A percentile compares a stretch with the other conserved stretches of the same genome.
Evolutionary conservation across 2,888 invertebrate species (phyloP).

Genomic region (Anoplius nigerrimus): DNA sequence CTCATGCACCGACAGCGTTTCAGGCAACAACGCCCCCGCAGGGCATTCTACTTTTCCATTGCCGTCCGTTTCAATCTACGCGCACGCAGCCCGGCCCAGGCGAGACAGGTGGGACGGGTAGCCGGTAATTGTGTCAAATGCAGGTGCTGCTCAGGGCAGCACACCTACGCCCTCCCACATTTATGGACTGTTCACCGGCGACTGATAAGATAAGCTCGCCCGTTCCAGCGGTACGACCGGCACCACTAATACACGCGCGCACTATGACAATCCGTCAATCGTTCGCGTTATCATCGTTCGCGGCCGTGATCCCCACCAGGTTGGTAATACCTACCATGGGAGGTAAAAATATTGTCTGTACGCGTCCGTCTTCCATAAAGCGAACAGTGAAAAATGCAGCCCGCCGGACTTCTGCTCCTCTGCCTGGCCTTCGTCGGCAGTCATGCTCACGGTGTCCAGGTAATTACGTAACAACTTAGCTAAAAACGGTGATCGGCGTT

Average conservation of each 20-base stretch:
- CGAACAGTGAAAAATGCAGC: conserved; percentile 36
- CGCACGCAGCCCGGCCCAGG: too few species aligned
- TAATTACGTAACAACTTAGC: conserved; percentile 19
- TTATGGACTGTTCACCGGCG: conserved; percentile 1
- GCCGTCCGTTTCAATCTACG: too few species aligned
- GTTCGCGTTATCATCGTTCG: background rate
- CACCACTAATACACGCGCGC: conserved; percentile 23
- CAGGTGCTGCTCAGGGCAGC: background rate
- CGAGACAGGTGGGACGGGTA: background rate
- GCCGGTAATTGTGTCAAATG: conserved; percentile 3
- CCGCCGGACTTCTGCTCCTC: conserved; percentile 16
- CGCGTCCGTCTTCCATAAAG: conserved; percentile 11
- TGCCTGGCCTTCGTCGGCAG: conserved; percentile 14
- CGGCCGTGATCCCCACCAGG: background rate
- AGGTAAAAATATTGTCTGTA: conserved; percentile 20
- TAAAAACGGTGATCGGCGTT: too few species aligned
- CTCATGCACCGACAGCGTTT: too few species aligned
- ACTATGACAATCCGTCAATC: conserved; percentile 30
- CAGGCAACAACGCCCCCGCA: too few species aligned
- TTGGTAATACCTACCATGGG: conserved; percentile 25
- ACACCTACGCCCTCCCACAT: background rate
- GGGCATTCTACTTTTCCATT: too few species aligned
- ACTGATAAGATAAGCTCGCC: conserved; percentile 35
- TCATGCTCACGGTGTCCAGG: conserved; percentile 22
- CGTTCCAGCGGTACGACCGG: background rate